Conservation (phyloP, 2,888 invertebrate genomes). For the Emmelina monodactyla region DNA sequence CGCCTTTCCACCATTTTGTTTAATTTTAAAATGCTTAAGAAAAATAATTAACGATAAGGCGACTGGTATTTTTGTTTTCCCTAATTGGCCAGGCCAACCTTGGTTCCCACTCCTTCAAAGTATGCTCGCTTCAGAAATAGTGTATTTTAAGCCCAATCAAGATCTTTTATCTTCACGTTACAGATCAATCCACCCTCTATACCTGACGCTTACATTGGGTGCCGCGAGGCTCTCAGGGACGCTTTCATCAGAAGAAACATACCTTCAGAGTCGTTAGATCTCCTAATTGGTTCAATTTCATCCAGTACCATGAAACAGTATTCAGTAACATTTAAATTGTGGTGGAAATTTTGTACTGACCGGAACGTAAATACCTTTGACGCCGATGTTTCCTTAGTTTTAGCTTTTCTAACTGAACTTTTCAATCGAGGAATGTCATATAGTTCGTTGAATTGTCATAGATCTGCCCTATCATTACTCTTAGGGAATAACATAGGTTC, state of each 20-base stretch:
- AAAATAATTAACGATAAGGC: neutral
- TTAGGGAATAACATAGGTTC: constrained; percentile 1
- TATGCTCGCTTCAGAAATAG: constrained; percentile 6
- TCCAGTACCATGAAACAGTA: constrained; percentile 9
- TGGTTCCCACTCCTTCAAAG: constrained; percentile 5
- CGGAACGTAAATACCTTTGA: neutral
- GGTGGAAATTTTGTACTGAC: constrained; percentile 1
- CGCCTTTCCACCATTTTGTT: constrained; percentile 4
- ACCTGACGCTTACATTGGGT: constrained; percentile 8
- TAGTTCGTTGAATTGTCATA: constrained; percentile 4
- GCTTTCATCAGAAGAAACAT: constrained; percentile 1
- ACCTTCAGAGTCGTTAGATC: constrained; percentile 1
- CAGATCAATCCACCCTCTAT: constrained; percentile 5
- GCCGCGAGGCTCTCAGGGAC: constrained; percentile 8
- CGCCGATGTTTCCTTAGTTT: neutral
- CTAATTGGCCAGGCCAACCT: neutral
- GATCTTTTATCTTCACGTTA: constrained; percentile 5
- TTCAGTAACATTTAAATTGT: constrained; percentile 1
- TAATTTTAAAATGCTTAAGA: constrained; percentile 3
- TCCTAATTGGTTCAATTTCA: constrained; percentile 7
- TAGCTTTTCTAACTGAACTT: constrained; percentile 5
- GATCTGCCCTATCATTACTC: constrained; percentile 12
- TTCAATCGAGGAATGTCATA: constrained; percentile 8
- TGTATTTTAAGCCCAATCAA: constrained; percentile 5
- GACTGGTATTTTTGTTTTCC: neutral